Evolutionary conservation across 2,797 vertebrate species (phyloP).

Genomic region (Anomalospiza imberbis): DNA sequence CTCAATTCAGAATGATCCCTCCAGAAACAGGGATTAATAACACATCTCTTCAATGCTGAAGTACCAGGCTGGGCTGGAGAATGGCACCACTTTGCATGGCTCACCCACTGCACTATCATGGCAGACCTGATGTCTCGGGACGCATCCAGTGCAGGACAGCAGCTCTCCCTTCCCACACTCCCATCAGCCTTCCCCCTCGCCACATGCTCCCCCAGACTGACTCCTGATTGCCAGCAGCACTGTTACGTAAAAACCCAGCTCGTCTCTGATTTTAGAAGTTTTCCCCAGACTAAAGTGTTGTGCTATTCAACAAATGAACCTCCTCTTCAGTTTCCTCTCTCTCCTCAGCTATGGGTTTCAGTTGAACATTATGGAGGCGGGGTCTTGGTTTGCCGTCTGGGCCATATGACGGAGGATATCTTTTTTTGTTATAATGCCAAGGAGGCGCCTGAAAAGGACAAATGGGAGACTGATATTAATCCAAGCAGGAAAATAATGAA

Average conservation of each 20-base stretch:
- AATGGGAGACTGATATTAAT: slow-evolving; percentile 61
- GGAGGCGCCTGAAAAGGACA: slow-evolving; percentile 89
- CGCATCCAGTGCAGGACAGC: slow-evolving; percentile 67
- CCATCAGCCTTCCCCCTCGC: slow-evolving; percentile 14
- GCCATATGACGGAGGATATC: slow-evolving; percentile 99
- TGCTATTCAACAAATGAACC: slow-evolving; percentile 87
- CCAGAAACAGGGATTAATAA: slow-evolving; percentile 62
- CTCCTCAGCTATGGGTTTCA: slow-evolving; percentile 81
- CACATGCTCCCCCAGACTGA: slow-evolving; percentile 40
- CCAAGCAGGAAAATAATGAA: not conserved
- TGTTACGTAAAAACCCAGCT: slow-evolving; percentile 54
- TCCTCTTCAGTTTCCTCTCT: slow-evolving; percentile 83
- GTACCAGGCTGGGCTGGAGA: slow-evolving; percentile 51
- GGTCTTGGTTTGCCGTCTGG: slow-evolving; percentile 98
- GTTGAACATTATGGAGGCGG: slow-evolving; percentile 99
- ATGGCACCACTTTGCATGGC: not conserved
- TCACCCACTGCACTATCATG: slow-evolving; percentile 61
- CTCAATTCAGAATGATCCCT: slow-evolving; percentile 74
- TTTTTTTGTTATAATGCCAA: slow-evolving; percentile 99
- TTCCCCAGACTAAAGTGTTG: slow-evolving; percentile 81
- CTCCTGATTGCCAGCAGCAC: slow-evolving; percentile 62
- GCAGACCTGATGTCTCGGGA: slow-evolving; percentile 51
- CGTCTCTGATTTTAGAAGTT: slow-evolving; percentile 16
- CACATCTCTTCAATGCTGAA: slow-evolving; percentile 48
- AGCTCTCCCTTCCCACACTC: slow-evolving; percentile 18